Base-by-base conservation (phyloP, 2,113 vertebrate species). In the Malaclemys terrapin region DNA sequence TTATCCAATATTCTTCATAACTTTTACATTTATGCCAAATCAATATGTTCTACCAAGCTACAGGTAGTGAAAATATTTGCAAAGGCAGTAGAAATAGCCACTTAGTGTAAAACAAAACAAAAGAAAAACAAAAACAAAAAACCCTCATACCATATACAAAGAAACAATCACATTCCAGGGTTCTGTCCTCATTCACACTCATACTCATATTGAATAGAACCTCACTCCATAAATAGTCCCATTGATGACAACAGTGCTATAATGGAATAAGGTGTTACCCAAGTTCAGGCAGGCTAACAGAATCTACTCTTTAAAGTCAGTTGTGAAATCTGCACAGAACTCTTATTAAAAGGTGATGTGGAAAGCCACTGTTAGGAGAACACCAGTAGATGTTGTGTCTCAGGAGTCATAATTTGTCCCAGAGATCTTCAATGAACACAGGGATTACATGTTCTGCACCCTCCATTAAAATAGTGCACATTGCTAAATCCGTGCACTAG, bases 21-120 rank as follows among this genome's bases (percentile, higher is more conserved):
- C 29, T 80, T 82, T 16, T 52, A 54, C 53, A 80, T 69, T 1
- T 1, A 0, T 5, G 1, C 0, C 82, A 76, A 89, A 50, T 19
- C 2, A 54, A 19, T 57, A 80, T 2, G 0, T 79, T 90, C 22
- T 45, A 24, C 72, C n/a, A 76, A 42, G 22, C 24, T 76, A 76
- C 45, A 75, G 22, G 1, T 42, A 42, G 14, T 75, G 59, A 35
- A 62, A 62, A 69, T 35, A 69, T 24, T 45, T 25, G 72, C 13
- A 76, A 25, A 76, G 72, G 38, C 72, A 38, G 11, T 76, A 22
- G 38, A 76, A 45, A 45, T 42, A 25, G 38, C 5, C 38, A 76
- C 11, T 42, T 76, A 76, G 5, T 42, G 11, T 76, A 76, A 76
- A 76, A 25, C 24, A 76, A 76, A 76, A 22, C 10, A 24, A 42